Percentiles rank a stretch among this genome's conserved stretches.
Evolutionary conservation across 2,888 invertebrate genomes (phyloP).

Genomic region (Tetheella fluctuosa): DNA sequence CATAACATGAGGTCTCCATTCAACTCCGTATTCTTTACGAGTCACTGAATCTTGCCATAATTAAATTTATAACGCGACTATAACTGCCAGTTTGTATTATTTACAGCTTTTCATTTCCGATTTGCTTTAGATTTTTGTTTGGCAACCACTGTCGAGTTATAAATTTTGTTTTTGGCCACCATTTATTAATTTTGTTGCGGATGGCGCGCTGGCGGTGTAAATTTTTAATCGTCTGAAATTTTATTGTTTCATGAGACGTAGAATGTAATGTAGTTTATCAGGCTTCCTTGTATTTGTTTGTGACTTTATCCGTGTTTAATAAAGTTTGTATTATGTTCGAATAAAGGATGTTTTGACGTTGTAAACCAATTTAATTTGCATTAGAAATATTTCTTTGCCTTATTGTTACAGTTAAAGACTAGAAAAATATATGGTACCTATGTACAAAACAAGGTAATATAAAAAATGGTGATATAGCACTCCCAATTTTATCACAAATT

Average conservation of each 20-base stretch:
- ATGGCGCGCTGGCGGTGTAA: neutral
- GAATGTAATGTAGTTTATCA: neutral
- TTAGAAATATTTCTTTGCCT: neutral
- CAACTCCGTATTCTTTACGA: slow-evolving; percentile 43
- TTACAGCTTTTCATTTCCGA: slow-evolving; percentile 68
- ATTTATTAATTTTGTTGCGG: slow-evolving; percentile 11
- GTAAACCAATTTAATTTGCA: neutral
- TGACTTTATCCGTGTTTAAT: neutral
- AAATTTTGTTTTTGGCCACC: slow-evolving; percentile 1
- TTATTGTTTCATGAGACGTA: slow-evolving; percentile 12
- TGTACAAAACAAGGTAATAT: too few species aligned
- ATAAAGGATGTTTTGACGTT: neutral
- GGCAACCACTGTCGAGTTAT: slow-evolving; percentile 26
- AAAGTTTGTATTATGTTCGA: neutral
- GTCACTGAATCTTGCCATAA: slow-evolving; percentile 59
- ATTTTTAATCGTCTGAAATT: slow-evolving; percentile 10
- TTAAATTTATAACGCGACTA: slow-evolving; percentile 70
- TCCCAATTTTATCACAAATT: neutral
- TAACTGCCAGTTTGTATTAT: slow-evolving; percentile 61
- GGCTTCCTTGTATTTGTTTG: neutral
- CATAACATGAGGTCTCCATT: slow-evolving; percentile 23
- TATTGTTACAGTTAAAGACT: too few species aligned
- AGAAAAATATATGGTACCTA: too few species aligned
- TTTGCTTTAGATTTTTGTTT: slow-evolving; percentile 48
- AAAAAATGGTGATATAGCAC: too few species aligned